Conservation (phyloP, 2,797 vertebrate species). For the Lagocephalus sceleratus region DNA sequence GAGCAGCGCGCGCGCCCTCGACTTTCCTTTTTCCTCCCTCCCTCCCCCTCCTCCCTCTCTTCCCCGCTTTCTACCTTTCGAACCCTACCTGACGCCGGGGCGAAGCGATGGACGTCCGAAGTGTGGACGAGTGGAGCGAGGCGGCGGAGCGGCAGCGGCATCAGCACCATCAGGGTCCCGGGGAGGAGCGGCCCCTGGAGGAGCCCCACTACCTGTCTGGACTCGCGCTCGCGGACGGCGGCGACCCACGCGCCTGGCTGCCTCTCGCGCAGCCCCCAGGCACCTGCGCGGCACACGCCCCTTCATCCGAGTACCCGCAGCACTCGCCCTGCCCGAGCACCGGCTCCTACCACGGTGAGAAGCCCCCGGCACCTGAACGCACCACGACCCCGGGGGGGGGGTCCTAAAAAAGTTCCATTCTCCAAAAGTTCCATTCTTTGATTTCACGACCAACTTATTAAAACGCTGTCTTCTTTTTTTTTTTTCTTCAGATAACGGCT, state of each 20-base stretch:
- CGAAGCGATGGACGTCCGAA: constrained; percentile 73
- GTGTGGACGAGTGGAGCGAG: constrained; percentile 69
- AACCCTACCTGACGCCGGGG: too few species aligned
- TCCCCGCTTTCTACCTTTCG: neutral
- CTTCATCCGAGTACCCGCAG: constrained; percentile 78
- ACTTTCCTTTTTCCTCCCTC: constrained; percentile 1
- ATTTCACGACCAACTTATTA: neutral
- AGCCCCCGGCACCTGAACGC: neutral
- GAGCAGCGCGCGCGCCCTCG: constrained; percentile 53
- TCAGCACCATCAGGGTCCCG: constrained; percentile 43
- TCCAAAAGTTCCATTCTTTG: neutral
- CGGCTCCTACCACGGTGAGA: constrained; percentile 67
- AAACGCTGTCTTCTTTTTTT: constrained; percentile 9
- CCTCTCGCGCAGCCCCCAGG: constrained; percentile 78
- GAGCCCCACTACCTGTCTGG: constrained; percentile 66
- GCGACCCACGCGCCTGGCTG: constrained; percentile 89
- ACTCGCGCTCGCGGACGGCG: constrained; percentile 80
- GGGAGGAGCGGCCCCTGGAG: constrained; percentile 53
- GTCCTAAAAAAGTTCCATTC: too few species aligned
- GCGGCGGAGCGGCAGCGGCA: constrained; percentile 40
- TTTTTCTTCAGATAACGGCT: constrained; percentile 69
- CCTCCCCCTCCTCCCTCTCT: neutral
- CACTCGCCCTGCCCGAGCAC: constrained; percentile 77
- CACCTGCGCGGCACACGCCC: constrained; percentile 81
- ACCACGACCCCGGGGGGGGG: too few species aligned